A percentile compares a stretch with the other conserved stretches of the same genome.
Evolutionary conservation across 2,888 invertebrate species (phyloP).

Genomic region (Acronicta leporina): DNA sequence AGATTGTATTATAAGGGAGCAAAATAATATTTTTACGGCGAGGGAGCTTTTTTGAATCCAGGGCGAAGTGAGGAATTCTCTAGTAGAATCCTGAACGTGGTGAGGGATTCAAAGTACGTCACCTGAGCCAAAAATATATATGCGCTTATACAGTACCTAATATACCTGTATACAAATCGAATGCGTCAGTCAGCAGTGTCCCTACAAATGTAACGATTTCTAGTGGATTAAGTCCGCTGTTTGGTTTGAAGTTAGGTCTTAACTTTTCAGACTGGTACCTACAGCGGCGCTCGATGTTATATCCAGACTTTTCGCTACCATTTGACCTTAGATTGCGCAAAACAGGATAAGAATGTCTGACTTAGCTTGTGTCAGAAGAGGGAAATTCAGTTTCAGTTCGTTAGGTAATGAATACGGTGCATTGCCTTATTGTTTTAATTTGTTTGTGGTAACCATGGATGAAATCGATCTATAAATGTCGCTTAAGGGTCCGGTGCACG

Average conservation of each 20-base stretch:
- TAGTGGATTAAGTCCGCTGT: conserved; percentile 36
- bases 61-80: too few species aligned
- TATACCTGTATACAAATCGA: too few species aligned
- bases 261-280: conserved; percentile 48
- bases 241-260: conserved; percentile 14
- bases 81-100: too few species aligned
- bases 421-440: neutral
- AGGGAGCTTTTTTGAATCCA: too few species aligned
- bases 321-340: conserved; percentile 32
- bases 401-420: neutral
- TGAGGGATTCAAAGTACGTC: too few species aligned
- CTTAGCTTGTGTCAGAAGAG: conserved; percentile 12
- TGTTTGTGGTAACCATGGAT: neutral
- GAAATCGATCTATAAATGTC: too few species aligned
- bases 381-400: conserved; percentile 20
- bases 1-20: too few species aligned
- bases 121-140: too few species aligned
- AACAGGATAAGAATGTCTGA: conserved; percentile 30
- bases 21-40: too few species aligned
- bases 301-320: conserved; percentile 15
- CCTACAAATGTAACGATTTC: neutral
- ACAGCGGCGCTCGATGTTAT: conserved; percentile 26
- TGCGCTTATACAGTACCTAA: too few species aligned
- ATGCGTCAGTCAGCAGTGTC: too few species aligned
- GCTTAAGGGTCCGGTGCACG: too few species aligned